Evolutionary conservation across 2,888 invertebrate genomes (phyloP), one percentile per base, ranked within the genome.

Genomic region (Folsomia manolachei): DNA sequence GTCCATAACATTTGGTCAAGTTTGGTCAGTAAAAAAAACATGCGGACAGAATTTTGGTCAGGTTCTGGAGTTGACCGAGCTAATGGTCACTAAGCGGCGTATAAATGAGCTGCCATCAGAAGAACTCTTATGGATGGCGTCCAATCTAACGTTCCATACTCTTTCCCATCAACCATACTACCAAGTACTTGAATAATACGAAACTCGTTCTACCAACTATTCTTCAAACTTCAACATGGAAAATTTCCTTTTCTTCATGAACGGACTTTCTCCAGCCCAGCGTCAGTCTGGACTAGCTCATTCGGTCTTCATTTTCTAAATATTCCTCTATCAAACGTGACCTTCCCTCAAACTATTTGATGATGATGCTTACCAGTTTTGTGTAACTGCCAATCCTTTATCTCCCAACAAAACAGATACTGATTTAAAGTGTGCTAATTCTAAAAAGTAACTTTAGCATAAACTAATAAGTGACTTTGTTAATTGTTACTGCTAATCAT

Each of bases 71-170:
- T 67, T 67, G 67, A 67, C 67, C 60, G 26, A 56, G 52, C 56
- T 67, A 67, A 67, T 67, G 67, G 67, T 67, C 67, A 67, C 67
- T 67, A 51, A 67, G 67, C 24, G 14, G 62, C 18, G 60, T 72
- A 69, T 72, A 72, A 72, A 72, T 72, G 72, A 69, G 69, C 72
- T 72, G 72, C 69, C 72, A 72, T 72, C 69, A 69, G 51, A 62
- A n/a, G 61, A 56, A 69, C 62, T 25, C 70, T 69, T 39, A 39
- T 39, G 4, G 39, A 39, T 39, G 39, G 14, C 39, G 64, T 26
- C 26, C n/a, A 64, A 24, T 19, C 4, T 7, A 23, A 62, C 7
- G 24, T 62, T 56, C 69, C 52, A 27, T 63, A 60, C 27, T 23
- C 68, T 27, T 60, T 61, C 53, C 56, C 68, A 60, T 60, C 18